Percentiles rank a stretch among this genome's conserved stretches.
phyloP scores from a whole-genome alignment of 2,888 invertebrate genomes.

The Sarcophaga caerulescens region DNA sequence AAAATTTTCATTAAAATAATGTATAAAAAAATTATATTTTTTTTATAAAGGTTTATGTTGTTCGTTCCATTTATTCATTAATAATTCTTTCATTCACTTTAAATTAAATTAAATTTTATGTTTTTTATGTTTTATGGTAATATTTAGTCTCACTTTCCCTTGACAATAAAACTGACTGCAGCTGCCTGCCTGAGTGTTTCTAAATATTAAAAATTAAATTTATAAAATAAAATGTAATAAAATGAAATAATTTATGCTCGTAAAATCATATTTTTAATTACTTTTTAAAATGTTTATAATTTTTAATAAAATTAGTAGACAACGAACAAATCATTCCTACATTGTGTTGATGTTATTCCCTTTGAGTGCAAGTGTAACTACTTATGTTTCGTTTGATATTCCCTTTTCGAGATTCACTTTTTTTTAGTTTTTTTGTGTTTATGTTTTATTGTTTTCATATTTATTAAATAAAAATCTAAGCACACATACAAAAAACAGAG shows the following conservation, averaged over 20 bases:
- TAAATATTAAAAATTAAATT: not conserved
- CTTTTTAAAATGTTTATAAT: slow-evolving; percentile 52
- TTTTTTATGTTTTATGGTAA: not conserved
- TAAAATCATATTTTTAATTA: slow-evolving; percentile 39
- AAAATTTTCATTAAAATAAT: no score
- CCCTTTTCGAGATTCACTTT: no score
- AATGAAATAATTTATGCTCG: not conserved
- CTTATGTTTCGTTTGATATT: slow-evolving; percentile 11
- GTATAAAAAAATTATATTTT: no score
- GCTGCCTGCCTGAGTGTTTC: not conserved
- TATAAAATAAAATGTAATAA: not conserved
- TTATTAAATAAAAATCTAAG: slow-evolving; percentile 32
- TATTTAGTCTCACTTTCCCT: not conserved
- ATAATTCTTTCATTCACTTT: slow-evolving; percentile 8
- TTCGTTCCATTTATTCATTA: not conserved
- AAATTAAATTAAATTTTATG: not conserved
- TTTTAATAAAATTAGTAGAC: slow-evolving; percentile 56
- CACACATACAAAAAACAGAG: slow-evolving; percentile 12
- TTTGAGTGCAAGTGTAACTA: not conserved
- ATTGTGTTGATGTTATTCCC: slow-evolving; percentile 18
- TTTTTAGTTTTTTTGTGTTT: no score
- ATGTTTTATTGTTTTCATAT: not conserved
- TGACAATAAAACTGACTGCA: not conserved
- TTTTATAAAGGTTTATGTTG: not conserved
- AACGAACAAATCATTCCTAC: slow-evolving; percentile 18